These are phyloP conservation scores for Fundulus diaphanus DNA, from an alignment of 2,797 vertebrate species.

Conservation along the genomic window DNA sequence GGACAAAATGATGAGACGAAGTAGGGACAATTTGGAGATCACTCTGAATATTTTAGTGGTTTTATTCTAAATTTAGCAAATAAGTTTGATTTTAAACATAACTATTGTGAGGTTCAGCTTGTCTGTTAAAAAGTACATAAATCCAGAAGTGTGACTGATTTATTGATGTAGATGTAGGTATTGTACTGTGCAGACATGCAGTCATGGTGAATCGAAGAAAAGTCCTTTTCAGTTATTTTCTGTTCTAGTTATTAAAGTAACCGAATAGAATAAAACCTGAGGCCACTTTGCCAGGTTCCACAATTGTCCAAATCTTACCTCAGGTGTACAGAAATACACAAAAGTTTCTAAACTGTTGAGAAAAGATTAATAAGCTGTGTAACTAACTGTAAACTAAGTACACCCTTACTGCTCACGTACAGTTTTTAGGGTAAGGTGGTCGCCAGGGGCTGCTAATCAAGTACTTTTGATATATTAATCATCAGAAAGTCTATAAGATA, in stretches of 20 bases:
- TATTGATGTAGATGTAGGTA: neutral
- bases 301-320: neutral
- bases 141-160: neutral
- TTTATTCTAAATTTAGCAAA: neutral
- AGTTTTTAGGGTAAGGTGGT: neutral
- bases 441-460: neutral
- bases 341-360: neutral
- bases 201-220: neutral
- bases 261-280: neutral
- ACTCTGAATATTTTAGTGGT: constrained; percentile 21
- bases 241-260: neutral
- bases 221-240: neutral
- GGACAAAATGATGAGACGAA: constrained; percentile 16
- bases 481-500: neutral
- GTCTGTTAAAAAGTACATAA: neutral
- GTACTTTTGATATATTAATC: neutral
- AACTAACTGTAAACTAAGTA: neutral
- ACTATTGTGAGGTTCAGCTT: neutral
- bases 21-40: neutral
- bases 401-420: neutral
- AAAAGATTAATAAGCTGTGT: neutral
- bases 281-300: neutral
- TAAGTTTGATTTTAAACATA: neutral
- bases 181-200: neutral
- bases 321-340: neutral